These are phyloP conservation scores for Philypnodon macrostomus DNA, from an alignment of 2,797 vertebrate species.

Conservation along the genomic window DNA sequence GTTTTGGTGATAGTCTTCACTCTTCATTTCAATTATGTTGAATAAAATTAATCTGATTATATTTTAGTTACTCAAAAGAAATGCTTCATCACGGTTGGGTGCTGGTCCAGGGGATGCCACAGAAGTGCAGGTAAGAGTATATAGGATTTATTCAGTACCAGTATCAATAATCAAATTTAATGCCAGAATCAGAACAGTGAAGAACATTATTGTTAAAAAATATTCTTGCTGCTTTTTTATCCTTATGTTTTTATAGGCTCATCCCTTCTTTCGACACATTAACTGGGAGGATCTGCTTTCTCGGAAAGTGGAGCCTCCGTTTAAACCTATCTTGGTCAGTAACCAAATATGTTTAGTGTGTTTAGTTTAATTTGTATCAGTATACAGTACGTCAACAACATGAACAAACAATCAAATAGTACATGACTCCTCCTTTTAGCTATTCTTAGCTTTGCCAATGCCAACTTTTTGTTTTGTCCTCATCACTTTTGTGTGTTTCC, in stretches of 20 bases:
- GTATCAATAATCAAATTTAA: too few relatives aligned
- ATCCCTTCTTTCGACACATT: slow-evolving; percentile 94
- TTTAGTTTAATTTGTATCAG: too few relatives aligned
- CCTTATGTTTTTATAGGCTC: slow-evolving; percentile 69
- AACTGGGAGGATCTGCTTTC: slow-evolving; percentile 95
- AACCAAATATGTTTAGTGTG: too few relatives aligned
- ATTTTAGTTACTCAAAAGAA: slow-evolving; percentile 94
- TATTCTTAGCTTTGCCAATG: too few relatives aligned
- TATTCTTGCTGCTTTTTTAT: neutral
- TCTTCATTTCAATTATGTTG: neutral
- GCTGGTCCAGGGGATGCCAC: slow-evolving; percentile 89
- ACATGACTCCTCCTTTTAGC: too few relatives aligned
- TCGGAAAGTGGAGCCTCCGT: slow-evolving; percentile 95
- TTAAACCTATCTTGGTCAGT: slow-evolving; percentile 93
- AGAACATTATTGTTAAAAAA: too few relatives aligned
- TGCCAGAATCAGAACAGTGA: too few relatives aligned
- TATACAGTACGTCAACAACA: too few relatives aligned
- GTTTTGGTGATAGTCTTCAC: neutral
- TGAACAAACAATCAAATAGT: too few relatives aligned
- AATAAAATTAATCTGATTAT: slow-evolving; percentile 21
- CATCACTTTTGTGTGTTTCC: slow-evolving; percentile 24
- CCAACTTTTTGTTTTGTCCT: neutral
- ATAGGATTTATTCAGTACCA: too few relatives aligned
- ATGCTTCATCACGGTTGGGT: slow-evolving; percentile 92
- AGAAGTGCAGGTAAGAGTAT: slow-evolving; percentile 89